Percentiles rank a stretch among this genome's conserved stretches.
Conservation (phyloP, 2,797 vertebrate genomes). For the Spondyliosoma cantharus region DNA sequence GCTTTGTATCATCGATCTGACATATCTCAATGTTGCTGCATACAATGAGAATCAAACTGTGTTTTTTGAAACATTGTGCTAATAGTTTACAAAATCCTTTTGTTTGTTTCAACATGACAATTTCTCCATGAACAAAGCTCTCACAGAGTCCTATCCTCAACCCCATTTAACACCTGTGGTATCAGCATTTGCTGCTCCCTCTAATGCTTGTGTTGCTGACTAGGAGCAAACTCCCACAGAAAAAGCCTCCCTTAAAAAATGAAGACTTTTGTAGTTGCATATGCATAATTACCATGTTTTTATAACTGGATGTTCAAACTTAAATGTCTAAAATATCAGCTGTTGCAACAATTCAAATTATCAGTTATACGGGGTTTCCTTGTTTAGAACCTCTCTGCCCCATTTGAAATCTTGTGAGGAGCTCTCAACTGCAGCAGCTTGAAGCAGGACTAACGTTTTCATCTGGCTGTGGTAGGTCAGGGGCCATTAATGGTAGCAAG, state of each 20-base stretch:
- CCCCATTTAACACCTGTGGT: too few relatives aligned
- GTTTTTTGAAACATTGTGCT: too few relatives aligned
- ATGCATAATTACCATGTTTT: not conserved
- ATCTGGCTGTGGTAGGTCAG: constrained; percentile 17
- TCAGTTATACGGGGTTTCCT: not conserved
- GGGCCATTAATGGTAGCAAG: constrained; percentile 27
- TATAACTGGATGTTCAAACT: not conserved
- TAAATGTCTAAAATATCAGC: constrained; percentile 1
- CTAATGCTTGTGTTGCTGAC: not conserved
- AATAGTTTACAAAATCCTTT: too few relatives aligned
- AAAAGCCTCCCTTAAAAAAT: not conserved
- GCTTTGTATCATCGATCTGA: too few relatives aligned
- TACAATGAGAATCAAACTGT: too few relatives aligned
- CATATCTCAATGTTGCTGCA: too few relatives aligned
- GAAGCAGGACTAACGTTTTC: constrained; percentile 16
- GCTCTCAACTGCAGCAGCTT: constrained; percentile 18
- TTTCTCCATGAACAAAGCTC: too few relatives aligned
- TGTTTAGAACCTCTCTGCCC: not conserved
- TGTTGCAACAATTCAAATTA: not conserved
- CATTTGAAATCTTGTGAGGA: not conserved
- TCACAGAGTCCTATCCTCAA: too few relatives aligned
- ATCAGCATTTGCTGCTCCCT: not conserved
- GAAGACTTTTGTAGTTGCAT: not conserved
- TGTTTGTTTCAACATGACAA: too few relatives aligned
- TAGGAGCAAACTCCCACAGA: not conserved